Base-by-base conservation (phyloP, 2,797 vertebrate species). In the Labroides dimidiatus region DNA sequence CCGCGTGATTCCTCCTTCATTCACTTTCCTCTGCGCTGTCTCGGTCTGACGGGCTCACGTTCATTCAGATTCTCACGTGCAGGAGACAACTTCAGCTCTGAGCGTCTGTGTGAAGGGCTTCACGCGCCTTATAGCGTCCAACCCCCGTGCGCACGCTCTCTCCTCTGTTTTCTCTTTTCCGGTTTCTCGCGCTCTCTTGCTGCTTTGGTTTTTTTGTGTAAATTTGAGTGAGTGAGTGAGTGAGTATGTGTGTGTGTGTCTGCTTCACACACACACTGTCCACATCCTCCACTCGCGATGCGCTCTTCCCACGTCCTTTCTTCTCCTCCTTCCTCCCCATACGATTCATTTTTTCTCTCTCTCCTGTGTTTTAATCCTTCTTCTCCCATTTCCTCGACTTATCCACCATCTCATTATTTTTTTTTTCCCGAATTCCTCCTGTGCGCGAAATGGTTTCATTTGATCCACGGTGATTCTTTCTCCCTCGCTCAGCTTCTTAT, bases 91-190 rank as follows among this genome's bases (percentile, higher is more conserved):
- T 42, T 45, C 27, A 45, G 9, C 53, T 76, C 39, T 45, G 66
- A 66, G 51, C 15, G 2, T 41, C 19, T 50, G 43, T 50, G 43
- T 4, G 33, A 61, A 14, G 19, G 64, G 8, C 8, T 60, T 59
- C 30, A 59, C 51, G 79, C 66, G 74, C 75, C 80, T 87, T 85
- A 70, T 74, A 87, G 59, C 65, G 1, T 59, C 71, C 66, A 36
- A 5, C 42, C 2, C 2, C 9, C 19, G 47, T 24, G 37, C n/a
- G 0, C 27, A 0, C 43, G 0, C 61, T 15, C 79, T 5, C 44
- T 24, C 43, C 36, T 74, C 47, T 69, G 54, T 33, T 12, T 4
- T 27, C 51, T 15, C 19, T 14, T 24, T 16, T 24, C 21, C 21
- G 21, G 7, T 24, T 5, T 20, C 42, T 30, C 42, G 20, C 37